Conservation (phyloP, 2,888 invertebrate genomes). For the Dilophus febrilis region DNA sequence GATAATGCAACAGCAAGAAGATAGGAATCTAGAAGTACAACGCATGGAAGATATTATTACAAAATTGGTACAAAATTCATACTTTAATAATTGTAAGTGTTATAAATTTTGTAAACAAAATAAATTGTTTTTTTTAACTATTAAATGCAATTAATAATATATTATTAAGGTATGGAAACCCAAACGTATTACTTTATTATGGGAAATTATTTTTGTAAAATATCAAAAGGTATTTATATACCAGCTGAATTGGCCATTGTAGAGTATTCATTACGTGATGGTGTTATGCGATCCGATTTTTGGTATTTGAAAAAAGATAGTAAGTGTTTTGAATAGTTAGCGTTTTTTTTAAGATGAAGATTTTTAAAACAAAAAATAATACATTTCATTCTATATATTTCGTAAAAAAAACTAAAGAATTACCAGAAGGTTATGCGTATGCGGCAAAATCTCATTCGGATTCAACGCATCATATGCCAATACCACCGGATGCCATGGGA, state of each 20-base stretch:
- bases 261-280: slow-evolving; percentile 31
- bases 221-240: slow-evolving; percentile 19
- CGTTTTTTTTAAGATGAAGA: slow-evolving; percentile 9
- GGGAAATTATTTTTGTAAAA: slow-evolving; percentile 24
- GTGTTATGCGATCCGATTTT: slow-evolving; percentile 21
- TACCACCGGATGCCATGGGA: slow-evolving; percentile 25
- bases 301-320: background rate
- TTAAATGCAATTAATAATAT: background rate
- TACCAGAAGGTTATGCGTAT: slow-evolving; percentile 30
- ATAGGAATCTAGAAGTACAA: slow-evolving; percentile 22
- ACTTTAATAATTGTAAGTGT: background rate
- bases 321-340: background rate
- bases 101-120: background rate
- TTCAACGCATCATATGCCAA: slow-evolving; percentile 31
- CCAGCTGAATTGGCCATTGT: slow-evolving; percentile 37
- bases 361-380: slow-evolving; percentile 28
- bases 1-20: slow-evolving; percentile 20
- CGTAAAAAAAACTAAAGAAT: no score
- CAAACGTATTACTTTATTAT: slow-evolving; percentile 19
- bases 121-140: background rate
- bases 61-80: background rate
- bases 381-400: no score
- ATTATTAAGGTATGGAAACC: slow-evolving; percentile 17
- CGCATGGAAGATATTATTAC: slow-evolving; percentile 6
- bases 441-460: slow-evolving; percentile 29